Evolutionary conservation across 1,140 invertebrate genomes (phyloP).

Genomic region (Amyelois transitella): DNA sequence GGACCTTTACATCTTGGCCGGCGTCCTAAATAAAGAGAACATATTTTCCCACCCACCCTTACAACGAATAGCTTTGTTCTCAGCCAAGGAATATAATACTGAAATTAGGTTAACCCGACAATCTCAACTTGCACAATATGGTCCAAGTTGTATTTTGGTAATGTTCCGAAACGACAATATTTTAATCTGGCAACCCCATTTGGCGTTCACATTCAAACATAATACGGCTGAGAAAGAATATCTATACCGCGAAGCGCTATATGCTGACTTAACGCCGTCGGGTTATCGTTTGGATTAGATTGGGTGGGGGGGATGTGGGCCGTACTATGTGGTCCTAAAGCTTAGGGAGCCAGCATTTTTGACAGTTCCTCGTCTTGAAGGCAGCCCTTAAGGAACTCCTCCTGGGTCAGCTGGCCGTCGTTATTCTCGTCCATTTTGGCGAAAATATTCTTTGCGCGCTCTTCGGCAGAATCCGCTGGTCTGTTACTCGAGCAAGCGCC

Average conservation of each 20-base stretch:
- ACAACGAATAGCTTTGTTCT: no score
- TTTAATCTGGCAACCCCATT: background rate
- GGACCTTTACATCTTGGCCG: no score
- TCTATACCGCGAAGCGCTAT: background rate
- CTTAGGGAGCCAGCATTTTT: slow-evolving; percentile 95
- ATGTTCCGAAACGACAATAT: background rate
- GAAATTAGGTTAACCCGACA: no score
- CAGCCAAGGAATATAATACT: no score
- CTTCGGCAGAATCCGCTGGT: slow-evolving; percentile 94
- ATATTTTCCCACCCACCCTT: no score
- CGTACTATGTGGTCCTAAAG: slow-evolving; percentile 11
- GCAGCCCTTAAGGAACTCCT: slow-evolving; percentile 99
- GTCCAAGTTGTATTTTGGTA: no score
- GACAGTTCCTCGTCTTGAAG: slow-evolving; percentile 97
- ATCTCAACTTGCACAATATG: no score
- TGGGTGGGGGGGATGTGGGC: slow-evolving; percentile 31
- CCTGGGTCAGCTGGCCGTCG: slow-evolving; percentile 97
- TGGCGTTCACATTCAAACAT: background rate
- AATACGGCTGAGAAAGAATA: background rate
- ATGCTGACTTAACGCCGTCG: slow-evolving; percentile 34
- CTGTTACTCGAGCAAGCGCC: slow-evolving; percentile 95
- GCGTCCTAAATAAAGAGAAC: no score
- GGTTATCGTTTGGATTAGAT: slow-evolving; percentile 38
- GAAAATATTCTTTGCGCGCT: slow-evolving; percentile 98
- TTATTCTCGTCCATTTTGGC: slow-evolving; percentile 99